phyloP scores from a whole-genome alignment of 2,797 vertebrate species.

The Sternarchorhynchus goeldii region DNA sequence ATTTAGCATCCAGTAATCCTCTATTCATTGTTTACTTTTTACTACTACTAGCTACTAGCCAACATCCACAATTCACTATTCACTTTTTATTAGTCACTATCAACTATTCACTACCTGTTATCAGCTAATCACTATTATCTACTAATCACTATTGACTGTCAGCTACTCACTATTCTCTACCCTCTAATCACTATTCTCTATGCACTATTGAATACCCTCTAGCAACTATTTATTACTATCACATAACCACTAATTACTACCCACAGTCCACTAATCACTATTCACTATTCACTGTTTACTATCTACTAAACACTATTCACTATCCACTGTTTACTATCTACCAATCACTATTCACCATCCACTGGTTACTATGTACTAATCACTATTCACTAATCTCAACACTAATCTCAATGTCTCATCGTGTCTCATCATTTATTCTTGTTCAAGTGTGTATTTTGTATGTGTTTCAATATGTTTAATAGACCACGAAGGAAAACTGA shows the following conservation, averaged over 20 bases:
- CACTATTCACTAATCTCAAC: conserved; percentile 49
- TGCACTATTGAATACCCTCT: background rate
- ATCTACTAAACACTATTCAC: background rate
- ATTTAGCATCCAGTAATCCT: too few relatives aligned
- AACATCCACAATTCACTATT: background rate
- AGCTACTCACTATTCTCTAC: background rate
- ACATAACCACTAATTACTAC: background rate
- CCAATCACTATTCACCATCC: background rate
- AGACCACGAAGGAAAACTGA: background rate
- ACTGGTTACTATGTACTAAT: background rate
- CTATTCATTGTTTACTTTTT: too few relatives aligned
- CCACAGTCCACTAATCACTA: background rate
- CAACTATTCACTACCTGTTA: background rate
- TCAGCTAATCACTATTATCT: background rate
- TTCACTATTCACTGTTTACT: background rate
- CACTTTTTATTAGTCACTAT: background rate
- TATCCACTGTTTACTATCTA: background rate
- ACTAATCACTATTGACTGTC: background rate
- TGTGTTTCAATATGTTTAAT: background rate
- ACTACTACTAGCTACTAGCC: too few relatives aligned
- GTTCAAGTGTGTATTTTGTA: too few relatives aligned
- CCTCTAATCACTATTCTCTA: background rate
- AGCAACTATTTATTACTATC: background rate
- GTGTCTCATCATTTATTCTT: too few relatives aligned
- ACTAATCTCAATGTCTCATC: too few relatives aligned